These are phyloP conservation scores for Bovichtus variegatus DNA, from an alignment of 2,797 vertebrate species.

Conservation along the genomic window DNA sequence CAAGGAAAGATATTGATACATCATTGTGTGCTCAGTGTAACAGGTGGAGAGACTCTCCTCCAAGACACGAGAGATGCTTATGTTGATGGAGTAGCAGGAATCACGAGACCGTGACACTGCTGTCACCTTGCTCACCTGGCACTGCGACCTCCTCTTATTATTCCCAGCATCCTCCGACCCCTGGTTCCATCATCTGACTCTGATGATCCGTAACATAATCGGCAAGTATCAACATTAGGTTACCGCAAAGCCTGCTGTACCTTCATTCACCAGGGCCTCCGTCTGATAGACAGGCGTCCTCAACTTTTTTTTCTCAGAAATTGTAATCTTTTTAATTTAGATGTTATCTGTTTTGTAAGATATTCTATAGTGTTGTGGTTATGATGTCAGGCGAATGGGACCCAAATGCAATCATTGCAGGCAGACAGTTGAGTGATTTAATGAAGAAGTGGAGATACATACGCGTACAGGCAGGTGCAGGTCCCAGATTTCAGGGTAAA, in stretches of 20 bases:
- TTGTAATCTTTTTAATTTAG: background rate
- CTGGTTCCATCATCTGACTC: background rate
- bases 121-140: background rate
- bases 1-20: constrained; percentile 19
- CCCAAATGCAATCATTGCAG: background rate
- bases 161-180: background rate
- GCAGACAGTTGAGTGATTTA: background rate
- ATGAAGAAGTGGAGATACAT: background rate
- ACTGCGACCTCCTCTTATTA: background rate
- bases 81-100: background rate
- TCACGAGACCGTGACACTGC: background rate
- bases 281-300: background rate
- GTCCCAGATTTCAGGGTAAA: background rate
- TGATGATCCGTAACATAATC: background rate
- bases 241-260: no score
- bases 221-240: background rate
- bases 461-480: background rate
- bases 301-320: background rate
- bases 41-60: background rate
- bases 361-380: background rate
- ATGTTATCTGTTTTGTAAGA: background rate
- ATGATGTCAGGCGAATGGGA: background rate
- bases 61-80: constrained; percentile 9
- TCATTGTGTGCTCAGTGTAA: background rate
- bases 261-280: background rate